Evolutionary conservation across 2,797 vertebrate genomes (phyloP).

Genomic region (Catamblyrhynchus diadema): DNA sequence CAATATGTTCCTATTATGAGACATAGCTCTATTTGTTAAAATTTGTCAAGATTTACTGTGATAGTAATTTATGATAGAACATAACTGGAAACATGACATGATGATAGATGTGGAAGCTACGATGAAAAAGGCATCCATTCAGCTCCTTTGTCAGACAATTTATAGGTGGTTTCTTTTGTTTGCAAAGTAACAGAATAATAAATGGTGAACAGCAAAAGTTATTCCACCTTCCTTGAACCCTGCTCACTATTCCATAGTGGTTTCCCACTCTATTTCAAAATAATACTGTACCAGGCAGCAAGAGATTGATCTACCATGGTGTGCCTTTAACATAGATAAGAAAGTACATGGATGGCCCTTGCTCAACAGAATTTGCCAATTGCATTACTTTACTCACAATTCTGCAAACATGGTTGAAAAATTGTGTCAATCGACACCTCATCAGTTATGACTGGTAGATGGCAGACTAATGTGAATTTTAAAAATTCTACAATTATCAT

Average conservation of each 20-base stretch:
- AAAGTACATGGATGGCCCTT: not conserved
- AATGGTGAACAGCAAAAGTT: not conserved
- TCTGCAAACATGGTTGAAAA: not conserved
- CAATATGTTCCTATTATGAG: not conserved
- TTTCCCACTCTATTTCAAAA: not conserved
- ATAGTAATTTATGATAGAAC: not conserved
- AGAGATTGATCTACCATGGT: not conserved
- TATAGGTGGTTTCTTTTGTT: not conserved
- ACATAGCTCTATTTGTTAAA: not conserved
- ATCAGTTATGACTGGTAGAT: not conserved
- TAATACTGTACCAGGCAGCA: not conserved
- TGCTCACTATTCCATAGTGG: not conserved
- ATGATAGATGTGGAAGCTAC: not conserved
- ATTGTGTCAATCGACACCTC: not conserved
- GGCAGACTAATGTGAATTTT: not conserved
- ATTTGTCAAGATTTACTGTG: constrained; percentile 13
- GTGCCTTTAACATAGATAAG: not conserved
- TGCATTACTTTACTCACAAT: not conserved
- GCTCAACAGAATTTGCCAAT: not conserved
- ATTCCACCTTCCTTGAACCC: constrained; percentile 10
- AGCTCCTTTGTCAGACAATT: constrained; percentile 14
- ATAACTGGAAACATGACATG: not conserved
- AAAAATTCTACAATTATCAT: not conserved
- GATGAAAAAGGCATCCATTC: not conserved
- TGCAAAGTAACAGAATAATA: constrained; percentile 32